Conservation (phyloP, 2,113 vertebrate species). For the Agelaius phoeniceus region DNA sequence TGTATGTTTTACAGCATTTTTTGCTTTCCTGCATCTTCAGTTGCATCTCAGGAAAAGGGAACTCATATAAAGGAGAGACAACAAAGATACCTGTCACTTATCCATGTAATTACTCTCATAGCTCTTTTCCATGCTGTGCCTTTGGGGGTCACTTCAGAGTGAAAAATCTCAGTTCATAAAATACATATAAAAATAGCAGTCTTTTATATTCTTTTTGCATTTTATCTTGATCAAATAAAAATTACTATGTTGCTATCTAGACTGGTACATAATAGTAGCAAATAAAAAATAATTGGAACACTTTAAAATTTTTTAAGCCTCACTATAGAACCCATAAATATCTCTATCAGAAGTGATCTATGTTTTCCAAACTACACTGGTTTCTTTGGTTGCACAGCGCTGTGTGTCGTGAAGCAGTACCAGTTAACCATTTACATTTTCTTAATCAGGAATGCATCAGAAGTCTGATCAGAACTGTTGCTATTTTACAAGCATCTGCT, state of each 20-base stretch:
- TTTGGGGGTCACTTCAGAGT: background rate
- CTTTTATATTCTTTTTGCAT: background rate
- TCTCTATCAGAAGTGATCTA: background rate
- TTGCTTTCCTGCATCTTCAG: background rate
- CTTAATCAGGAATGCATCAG: background rate
- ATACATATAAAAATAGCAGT: background rate
- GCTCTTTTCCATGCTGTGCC: background rate
- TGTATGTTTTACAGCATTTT: background rate
- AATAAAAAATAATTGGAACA: background rate
- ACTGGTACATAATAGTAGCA: background rate
- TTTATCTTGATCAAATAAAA: background rate
- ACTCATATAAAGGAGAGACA: background rate
- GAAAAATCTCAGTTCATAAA: background rate
- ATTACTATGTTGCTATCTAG: background rate
- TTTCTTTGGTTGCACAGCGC: background rate
- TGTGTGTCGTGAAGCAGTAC: background rate
- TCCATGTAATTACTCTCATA: background rate
- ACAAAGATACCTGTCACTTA: background rate
- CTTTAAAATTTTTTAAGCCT: background rate
- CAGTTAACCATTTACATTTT: background rate
- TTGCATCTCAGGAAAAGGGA: background rate
- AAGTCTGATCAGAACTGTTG: background rate
- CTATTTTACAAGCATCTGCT: conserved; percentile 12
- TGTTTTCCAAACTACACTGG: background rate
- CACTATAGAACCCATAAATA: background rate